phyloP scores from a whole-genome alignment of 2,888 invertebrate genomes.

The Panorpa germanica region DNA sequence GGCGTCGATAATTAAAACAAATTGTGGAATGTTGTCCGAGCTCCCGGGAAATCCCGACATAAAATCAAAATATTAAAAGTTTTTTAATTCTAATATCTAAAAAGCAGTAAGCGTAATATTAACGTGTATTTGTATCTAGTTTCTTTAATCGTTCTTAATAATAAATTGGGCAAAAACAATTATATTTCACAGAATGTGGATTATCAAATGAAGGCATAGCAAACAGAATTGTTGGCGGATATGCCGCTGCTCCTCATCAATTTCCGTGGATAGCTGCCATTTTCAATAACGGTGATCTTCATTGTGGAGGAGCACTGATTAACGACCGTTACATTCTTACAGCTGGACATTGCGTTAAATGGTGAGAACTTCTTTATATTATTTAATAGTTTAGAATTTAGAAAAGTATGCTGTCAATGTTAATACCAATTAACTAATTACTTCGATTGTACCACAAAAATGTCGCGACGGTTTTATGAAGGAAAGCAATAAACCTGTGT shows the following conservation, averaged over 20 bases:
- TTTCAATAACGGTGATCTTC: constrained; percentile 14
- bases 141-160: too few species aligned
- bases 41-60: too few species aligned
- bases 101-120: too few species aligned
- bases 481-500: too few species aligned
- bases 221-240: constrained; percentile 20
- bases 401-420: not conserved
- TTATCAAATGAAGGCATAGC: constrained; percentile 14
- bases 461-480: too few species aligned
- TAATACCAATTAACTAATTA: not conserved
- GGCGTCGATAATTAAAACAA: too few species aligned
- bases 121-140: too few species aligned
- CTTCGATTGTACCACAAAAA: too few species aligned
- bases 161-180: too few species aligned
- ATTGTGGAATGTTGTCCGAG: too few species aligned
- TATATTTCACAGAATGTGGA: constrained; percentile 18
- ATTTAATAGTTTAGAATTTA: not conserved
- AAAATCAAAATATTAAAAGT: too few species aligned
- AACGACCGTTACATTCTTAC: constrained; percentile 21
- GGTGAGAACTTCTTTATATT: constrained; percentile 14
- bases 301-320: constrained; percentile 21
- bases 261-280: constrained; percentile 22
- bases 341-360: constrained; percentile 21
- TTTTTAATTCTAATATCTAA: too few species aligned
- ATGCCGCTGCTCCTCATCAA: constrained; percentile 14